Conservation (phyloP, 1,140 invertebrate genomes). For the Drosophila murphyi region DNA sequence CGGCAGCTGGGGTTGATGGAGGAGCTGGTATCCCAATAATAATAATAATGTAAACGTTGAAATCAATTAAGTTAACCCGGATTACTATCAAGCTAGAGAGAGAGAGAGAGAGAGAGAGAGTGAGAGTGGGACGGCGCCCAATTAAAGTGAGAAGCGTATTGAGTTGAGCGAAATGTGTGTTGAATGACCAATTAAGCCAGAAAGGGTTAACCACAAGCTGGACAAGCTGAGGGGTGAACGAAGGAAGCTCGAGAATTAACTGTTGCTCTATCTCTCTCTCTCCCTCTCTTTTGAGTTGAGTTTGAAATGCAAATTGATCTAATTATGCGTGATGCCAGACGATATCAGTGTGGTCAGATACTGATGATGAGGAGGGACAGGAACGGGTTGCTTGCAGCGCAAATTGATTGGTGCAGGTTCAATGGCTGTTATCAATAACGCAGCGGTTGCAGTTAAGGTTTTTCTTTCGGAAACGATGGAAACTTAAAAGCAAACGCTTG, state of each 20-base stretch:
- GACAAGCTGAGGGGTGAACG: neutral
- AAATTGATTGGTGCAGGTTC: neutral
- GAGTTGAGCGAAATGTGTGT: neutral
- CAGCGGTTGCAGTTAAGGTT: neutral
- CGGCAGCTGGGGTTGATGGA: too few species aligned
- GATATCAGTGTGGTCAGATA: constrained; percentile 15
- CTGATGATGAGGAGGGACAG: too few species aligned
- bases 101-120: neutral
- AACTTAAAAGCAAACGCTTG: too few species aligned
- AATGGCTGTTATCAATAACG: neutral
- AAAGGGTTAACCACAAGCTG: constrained; percentile 7
- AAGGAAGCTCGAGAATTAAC: neutral
- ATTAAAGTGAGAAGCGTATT: constrained; percentile 20
- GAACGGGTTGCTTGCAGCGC: neutral
- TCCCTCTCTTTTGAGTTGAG: neutral
- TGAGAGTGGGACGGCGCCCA: neutral
- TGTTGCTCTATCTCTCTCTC: neutral
- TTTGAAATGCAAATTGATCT: constrained; percentile 13
- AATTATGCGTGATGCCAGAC: constrained; percentile 13
- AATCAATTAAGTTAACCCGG: neutral
- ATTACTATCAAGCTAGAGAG: constrained; percentile 6
- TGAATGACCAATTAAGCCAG: neutral
- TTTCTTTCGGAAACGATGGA: neutral
- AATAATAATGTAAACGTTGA: neutral
- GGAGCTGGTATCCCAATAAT: too few species aligned